Conservation (phyloP, 2,888 invertebrate species). For the Agrochola litura region DNA sequence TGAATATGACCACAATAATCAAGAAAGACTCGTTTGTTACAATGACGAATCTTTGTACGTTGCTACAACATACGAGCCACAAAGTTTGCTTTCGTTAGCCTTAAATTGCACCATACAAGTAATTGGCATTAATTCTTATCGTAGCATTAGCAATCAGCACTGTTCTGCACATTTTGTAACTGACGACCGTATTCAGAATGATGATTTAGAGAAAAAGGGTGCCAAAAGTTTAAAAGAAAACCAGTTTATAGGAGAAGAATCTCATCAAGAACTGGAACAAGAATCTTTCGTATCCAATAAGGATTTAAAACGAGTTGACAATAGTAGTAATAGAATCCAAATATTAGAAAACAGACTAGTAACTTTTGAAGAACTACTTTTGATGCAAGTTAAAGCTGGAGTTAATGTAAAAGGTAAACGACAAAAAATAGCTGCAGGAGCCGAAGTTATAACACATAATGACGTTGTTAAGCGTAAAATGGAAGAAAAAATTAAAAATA, state of each 20-base stretch:
- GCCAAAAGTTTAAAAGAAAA: too few relatives aligned
- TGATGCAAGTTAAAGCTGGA: slow-evolving; percentile 16
- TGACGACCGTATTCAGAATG: slow-evolving; percentile 1
- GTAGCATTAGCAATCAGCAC: too few relatives aligned
- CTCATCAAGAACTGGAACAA: not conserved
- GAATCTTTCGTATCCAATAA: slow-evolving; percentile 17
- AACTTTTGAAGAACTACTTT: slow-evolving; percentile 14
- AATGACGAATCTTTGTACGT: slow-evolving; percentile 16
- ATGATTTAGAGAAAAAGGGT: not conserved
- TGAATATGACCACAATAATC: slow-evolving; percentile 15
- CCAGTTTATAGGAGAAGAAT: too few relatives aligned
- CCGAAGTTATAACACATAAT: slow-evolving; percentile 13
- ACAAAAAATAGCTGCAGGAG: slow-evolving; percentile 16
- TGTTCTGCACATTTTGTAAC: too few relatives aligned
- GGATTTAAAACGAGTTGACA: slow-evolving; percentile 9
- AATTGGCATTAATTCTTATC: too few relatives aligned
- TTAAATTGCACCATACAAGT: too few relatives aligned
- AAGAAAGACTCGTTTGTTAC: slow-evolving; percentile 8
- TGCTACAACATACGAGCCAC: slow-evolving; percentile 16
- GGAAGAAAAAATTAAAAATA: slow-evolving; percentile 6
- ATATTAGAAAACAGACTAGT: slow-evolving; percentile 10
- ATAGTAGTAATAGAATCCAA: not conserved
- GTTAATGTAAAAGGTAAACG: not conserved
- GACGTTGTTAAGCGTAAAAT: slow-evolving; percentile 5
- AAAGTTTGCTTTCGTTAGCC: slow-evolving; percentile 1